Percentiles rank a stretch among this genome's conserved stretches.
Conservation (phyloP, 2,888 invertebrate species). For the Hypomecis punctinalis region DNA sequence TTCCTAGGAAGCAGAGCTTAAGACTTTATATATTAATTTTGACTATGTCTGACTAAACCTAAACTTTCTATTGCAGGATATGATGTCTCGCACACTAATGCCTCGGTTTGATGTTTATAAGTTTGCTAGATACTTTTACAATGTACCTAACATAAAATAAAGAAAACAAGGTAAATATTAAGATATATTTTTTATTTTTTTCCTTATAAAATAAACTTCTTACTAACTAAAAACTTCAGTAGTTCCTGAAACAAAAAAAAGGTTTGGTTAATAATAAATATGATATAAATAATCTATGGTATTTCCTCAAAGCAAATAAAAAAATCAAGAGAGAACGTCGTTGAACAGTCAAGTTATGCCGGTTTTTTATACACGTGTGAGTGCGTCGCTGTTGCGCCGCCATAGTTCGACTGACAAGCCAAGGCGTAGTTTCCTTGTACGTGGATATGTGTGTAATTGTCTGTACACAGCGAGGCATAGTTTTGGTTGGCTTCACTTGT, state of each 20-base stretch:
- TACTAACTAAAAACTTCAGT: constrained; percentile 61
- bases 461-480: too few species aligned
- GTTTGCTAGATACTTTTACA: background rate
- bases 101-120: background rate
- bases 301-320: background rate
- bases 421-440: too few species aligned
- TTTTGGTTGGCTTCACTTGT: too few species aligned
- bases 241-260: constrained; percentile 77
- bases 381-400: too few species aligned
- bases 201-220: constrained; percentile 58
- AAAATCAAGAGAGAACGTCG: too few species aligned
- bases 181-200: constrained; percentile 60
- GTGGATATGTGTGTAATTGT: too few species aligned
- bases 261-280: background rate
- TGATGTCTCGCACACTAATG: background rate
- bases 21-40: too few species aligned
- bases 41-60: background rate
- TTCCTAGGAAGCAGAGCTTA: too few species aligned
- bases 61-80: background rate
- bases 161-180: constrained; percentile 41
- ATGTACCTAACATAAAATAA: constrained; percentile 24
- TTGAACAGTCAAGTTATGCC: too few species aligned
- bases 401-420: too few species aligned
- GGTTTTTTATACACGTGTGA: too few species aligned
- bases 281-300: background rate